A percentile compares a stretch with the other conserved stretches of the same genome.
phyloP scores from a whole-genome alignment of 1,140 invertebrate species.

The Euwallacea fornicatus region DNA sequence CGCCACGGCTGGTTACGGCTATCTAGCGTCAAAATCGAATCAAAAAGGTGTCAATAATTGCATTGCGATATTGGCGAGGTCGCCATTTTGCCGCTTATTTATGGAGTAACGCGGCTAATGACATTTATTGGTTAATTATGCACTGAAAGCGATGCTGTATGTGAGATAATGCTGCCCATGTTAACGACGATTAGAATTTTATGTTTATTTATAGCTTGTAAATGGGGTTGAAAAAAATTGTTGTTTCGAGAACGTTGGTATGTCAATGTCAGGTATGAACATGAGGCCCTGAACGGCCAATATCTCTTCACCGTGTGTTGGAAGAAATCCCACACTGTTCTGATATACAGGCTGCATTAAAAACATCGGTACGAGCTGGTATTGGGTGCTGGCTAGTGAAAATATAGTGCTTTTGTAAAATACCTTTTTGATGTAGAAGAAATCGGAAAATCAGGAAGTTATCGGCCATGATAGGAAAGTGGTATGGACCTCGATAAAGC shows the following conservation, averaged over 20 bases:
- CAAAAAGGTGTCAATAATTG: constrained; percentile 13
- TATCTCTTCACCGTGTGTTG: no score
- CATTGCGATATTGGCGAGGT: constrained; percentile 2
- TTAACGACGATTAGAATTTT: constrained; percentile 1
- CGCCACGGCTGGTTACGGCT: no score
- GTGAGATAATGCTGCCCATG: constrained; percentile 1
- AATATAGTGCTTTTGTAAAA: no score
- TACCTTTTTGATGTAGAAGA: no score
- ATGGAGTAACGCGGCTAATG: constrained; percentile 9
- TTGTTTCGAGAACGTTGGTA: neutral
- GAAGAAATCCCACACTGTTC: no score
- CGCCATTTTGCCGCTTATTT: neutral
- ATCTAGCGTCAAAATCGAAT: no score
- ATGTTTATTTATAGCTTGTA: neutral
- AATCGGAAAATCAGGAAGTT: no score
- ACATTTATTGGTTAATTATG: constrained; percentile 22
- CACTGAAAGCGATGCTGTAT: constrained; percentile 3
- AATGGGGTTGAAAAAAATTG: neutral
- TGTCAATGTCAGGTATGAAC: neutral
- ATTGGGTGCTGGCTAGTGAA: no score
- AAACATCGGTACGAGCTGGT: no score
- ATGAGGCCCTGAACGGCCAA: neutral
- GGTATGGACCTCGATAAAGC: no score
- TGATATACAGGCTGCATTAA: no score
- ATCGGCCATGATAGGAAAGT: no score